phyloP scores from a whole-genome alignment of 2,113 vertebrate species.

The Zingel zingel region DNA sequence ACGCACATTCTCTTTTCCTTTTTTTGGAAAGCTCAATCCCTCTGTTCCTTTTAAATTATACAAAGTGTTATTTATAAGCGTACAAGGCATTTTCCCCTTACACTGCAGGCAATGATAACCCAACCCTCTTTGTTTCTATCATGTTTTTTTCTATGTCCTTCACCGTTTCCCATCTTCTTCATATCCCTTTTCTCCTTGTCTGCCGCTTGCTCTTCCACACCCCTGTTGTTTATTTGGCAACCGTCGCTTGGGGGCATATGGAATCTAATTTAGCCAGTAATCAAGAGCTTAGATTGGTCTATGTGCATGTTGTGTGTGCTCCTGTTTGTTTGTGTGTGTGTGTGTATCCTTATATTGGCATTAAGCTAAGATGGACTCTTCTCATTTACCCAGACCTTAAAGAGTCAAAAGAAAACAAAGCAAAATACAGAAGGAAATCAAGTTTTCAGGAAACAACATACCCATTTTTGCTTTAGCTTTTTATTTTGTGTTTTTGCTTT shows the following conservation, averaged over 20 bases:
- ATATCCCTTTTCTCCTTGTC: conserved; percentile 14
- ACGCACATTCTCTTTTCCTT: conserved; percentile 14
- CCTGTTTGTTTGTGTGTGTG: conserved; percentile 17
- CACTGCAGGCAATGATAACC: conserved; percentile 4
- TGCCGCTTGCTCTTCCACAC: conserved; percentile 22
- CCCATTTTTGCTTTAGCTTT: conserved; percentile 7
- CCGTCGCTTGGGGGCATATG: conserved; percentile 40
- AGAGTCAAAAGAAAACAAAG: conserved; percentile 18
- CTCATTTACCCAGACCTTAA: conserved; percentile 38
- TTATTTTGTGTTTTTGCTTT: neutral
- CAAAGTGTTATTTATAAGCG: conserved; percentile 55
- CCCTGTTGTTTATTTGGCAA: conserved; percentile 56
- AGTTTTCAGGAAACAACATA: conserved; percentile 12
- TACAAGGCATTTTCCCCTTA: neutral
- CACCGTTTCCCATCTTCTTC: conserved; percentile 32
- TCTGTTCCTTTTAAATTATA: conserved; percentile 50
- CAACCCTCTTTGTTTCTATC: conserved; percentile 19
- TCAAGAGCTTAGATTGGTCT: conserved; percentile 56
- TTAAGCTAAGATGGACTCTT: conserved; percentile 53
- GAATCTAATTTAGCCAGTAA: conserved; percentile 72
- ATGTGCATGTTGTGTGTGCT: conserved; percentile 18
- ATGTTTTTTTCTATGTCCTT: conserved; percentile 54
- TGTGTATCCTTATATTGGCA: conserved; percentile 30
- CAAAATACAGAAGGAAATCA: conserved; percentile 21
- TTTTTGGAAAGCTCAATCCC: conserved; percentile 34